Evolutionary conservation across 2,797 vertebrate genomes (phyloP), one percentile per base, ranked within the genome.

Genomic region (Sebastes variabilis): DNA sequence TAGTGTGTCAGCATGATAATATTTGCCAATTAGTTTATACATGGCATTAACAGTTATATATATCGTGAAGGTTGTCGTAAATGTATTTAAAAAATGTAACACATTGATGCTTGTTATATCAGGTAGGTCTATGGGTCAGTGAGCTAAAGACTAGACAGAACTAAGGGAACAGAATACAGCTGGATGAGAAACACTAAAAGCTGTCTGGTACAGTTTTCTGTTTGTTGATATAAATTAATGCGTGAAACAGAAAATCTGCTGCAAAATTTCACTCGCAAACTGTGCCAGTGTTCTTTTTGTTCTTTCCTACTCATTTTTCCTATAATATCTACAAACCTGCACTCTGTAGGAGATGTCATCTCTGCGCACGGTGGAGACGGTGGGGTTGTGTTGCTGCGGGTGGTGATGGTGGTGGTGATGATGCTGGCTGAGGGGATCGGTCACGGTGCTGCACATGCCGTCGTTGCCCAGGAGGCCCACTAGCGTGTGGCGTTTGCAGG

Each of bases 321-420:
- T 6, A 36, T 4, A 22, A 13, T 18, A 8, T 22, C 22, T 6
- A 65, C 89, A 22, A 80, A 99, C 98, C 95, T 99, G 98, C 72
- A 99, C 98, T 96, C 98, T 96, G 95, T 99, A 99, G 91, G 97
- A 97, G 94, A 99, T 97, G 72, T 99, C 98, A 32, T 98, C 97
- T 93, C 98, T 96, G 93, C 97, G 97, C 72, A 94, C 82, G 3
- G 91, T 93, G 79, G 88, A 89, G 66, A 94, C 49, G 4, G 89
- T 71, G 54, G 95, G 97, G 93, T 93, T 97, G 96, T 91, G 96
- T 80, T 94, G 96, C 89, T 94, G 97, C 85, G 88, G 96, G 93
- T 95, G 94, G 93, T 93, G 92, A 27, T 94, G 89, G 25, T 94
- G 84, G 56, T 92, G 93, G 32, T 94, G 96, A 52, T 94, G 96